Evolutionary conservation across 2,888 invertebrate genomes (phyloP), one percentile per base, ranked within the genome.

Genomic region (Agrenia bidenticulata): DNA sequence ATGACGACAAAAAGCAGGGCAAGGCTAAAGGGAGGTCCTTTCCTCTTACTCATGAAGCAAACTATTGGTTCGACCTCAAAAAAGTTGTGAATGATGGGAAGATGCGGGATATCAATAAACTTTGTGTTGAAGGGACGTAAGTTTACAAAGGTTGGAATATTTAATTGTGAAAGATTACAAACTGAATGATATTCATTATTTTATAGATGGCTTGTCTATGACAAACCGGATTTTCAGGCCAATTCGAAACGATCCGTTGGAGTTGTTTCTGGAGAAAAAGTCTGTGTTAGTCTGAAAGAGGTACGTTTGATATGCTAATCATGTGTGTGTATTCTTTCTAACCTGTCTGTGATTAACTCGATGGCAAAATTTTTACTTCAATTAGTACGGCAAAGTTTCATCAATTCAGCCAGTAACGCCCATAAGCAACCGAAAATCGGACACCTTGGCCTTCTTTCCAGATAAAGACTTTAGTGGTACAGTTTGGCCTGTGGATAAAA

Each of bases 91-190:
- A 19, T 15, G n/a, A 15, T n/a, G 19, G 19, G 15, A 19, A 19
- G 19, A 45, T 45, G 5, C 9, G 5, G 15, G 4, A n/a, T 15
- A 19, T 45, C n/a, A n/a, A 45, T 19, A 15, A 45, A n/a, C n/a
- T 45, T 45, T 45, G 45, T 19, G 45, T 45, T 45, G 4, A 45
- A 45, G 45, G 45, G 15, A 45, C 45, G 45, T 45, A 19, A 45
- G 45, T 45, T n/a, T n/a, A n/a, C n/a, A n/a, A n/a, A n/a, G n/a
- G n/a, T n/a, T n/a, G n/a, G n/a, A n/a, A n/a, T n/a, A n/a, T n/a
- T n/a, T n/a, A n/a, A n/a, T n/a, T n/a, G n/a, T n/a, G n/a, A n/a
- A n/a, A n/a, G n/a, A n/a, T n/a, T n/a, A n/a, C n/a, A n/a, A n/a
- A n/a, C n/a, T n/a, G n/a, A n/a, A n/a, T n/a, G n/a, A n/a, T n/a